These are phyloP conservation scores for Lamproptera curius DNA, from an alignment of 2,888 invertebrate genomes.

Conservation along the genomic window DNA sequence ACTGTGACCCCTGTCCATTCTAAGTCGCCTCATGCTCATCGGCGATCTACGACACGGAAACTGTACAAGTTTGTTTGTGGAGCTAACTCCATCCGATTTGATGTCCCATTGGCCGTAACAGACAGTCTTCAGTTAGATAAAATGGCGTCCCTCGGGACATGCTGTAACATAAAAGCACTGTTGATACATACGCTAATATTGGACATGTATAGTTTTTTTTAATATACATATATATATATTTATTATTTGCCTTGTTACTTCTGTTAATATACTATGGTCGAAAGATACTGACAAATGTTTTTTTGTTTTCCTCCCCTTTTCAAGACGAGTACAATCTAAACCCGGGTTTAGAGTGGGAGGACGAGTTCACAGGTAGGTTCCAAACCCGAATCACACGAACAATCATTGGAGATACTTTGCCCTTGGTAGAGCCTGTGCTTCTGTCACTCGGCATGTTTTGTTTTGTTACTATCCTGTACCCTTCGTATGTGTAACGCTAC, in stretches of 20 bases:
- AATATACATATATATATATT: too few species aligned
- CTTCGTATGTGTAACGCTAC: constrained; percentile 53
- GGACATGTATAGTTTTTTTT: constrained; percentile 51
- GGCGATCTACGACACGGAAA: neutral
- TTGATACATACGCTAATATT: constrained; percentile 56
- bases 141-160: constrained; percentile 50
- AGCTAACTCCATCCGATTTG: constrained; percentile 17
- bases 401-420: constrained; percentile 57
- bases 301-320: constrained; percentile 82
- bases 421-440: constrained; percentile 73
- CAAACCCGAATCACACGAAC: constrained; percentile 70
- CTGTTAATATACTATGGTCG: constrained; percentile 50
- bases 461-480: constrained; percentile 50
- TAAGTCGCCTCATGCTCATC: too few species aligned
- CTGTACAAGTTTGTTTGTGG: constrained; percentile 20
- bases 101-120: constrained; percentile 1
- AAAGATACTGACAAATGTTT: constrained; percentile 73
- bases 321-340: constrained; percentile 99
- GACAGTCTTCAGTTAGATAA: constrained; percentile 41
- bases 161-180: constrained; percentile 70
- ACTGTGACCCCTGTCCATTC: neutral
- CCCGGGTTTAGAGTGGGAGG: constrained; percentile 99
- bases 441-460: constrained; percentile 69
- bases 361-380: constrained; percentile 99
- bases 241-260: constrained; percentile 44